Evolutionary conservation across 2,888 invertebrate species (phyloP).

Genomic region (Eupithecia subfuscata): DNA sequence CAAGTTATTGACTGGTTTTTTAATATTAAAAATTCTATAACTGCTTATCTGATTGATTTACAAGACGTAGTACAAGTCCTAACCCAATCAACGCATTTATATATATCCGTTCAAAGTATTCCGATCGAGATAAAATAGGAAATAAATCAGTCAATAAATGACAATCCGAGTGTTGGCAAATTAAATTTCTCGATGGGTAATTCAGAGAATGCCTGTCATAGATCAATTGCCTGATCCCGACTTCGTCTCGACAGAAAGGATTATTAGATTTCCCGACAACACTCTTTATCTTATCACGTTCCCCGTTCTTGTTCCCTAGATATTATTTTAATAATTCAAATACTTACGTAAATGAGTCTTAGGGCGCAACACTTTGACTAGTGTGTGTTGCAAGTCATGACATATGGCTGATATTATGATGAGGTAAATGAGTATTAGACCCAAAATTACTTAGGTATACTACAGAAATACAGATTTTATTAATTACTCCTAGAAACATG

Average conservation of each 20-base stretch:
- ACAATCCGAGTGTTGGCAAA: conserved; percentile 42
- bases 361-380: too few species aligned
- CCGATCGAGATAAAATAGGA: conserved; percentile 35
- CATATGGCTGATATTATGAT: too few species aligned
- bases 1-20: too few species aligned
- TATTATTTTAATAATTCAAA: conserved; percentile 13
- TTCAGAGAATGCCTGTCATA: conserved; percentile 59
- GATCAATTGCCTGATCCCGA: conserved; percentile 65
- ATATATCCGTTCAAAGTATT: conserved; percentile 34
- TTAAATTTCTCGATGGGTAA: conserved; percentile 57
- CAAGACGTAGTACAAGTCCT: neutral
- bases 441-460: too few species aligned
- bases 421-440: too few species aligned
- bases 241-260: conserved; percentile 47
- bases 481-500: too few species aligned
- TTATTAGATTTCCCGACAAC: conserved; percentile 65
- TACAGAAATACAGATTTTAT: too few species aligned
- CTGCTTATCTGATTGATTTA: too few species aligned
- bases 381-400: too few species aligned
- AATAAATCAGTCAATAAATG: conserved; percentile 48
- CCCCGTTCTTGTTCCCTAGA: conserved; percentile 1
- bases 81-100: neutral
- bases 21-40: too few species aligned
- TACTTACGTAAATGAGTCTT: neutral
- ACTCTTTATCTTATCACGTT: conserved; percentile 50